A percentile compares a stretch with the other conserved stretches of the same genome.
phyloP scores from a whole-genome alignment of 2,113 vertebrate species.

The Prunella fulvescens region DNA sequence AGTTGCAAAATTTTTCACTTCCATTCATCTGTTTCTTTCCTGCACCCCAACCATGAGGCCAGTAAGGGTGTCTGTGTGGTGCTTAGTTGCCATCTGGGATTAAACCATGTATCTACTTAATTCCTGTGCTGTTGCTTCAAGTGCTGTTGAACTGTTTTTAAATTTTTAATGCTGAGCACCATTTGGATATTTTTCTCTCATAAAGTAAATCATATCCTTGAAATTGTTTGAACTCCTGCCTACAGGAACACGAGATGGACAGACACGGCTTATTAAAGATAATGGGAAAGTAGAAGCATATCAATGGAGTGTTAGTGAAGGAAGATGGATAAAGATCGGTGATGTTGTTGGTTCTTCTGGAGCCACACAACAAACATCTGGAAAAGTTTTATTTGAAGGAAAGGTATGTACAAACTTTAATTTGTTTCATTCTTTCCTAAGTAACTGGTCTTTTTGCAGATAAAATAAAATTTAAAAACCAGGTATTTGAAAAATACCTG shows the following conservation, averaged over 20 bases:
- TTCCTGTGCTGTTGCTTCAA: not conserved
- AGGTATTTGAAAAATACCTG: not conserved
- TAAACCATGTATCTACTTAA: not conserved
- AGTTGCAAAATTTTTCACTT: not conserved
- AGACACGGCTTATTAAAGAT: constrained; percentile 81
- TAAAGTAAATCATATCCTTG: not conserved
- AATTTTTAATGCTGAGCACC: not conserved
- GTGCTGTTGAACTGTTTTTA: not conserved
- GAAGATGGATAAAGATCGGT: constrained; percentile 94
- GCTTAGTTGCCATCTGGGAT: not conserved
- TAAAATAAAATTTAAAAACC: not conserved
- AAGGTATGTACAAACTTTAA: constrained; percentile 79
- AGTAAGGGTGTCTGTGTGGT: not conserved
- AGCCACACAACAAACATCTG: constrained; percentile 87
- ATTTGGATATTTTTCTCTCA: not conserved
- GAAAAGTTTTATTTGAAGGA: constrained; percentile 92
- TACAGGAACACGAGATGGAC: constrained; percentile 79
- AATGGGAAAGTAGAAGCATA: constrained; percentile 80
- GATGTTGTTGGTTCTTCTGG: constrained; percentile 95
- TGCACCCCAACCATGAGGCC: fast-evolving
- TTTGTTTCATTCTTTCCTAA: not conserved
- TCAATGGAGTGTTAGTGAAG: constrained; percentile 79
- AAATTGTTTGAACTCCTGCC: not conserved
- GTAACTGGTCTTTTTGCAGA: not conserved
- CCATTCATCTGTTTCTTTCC: not conserved